Conservation (phyloP, 2,888 invertebrate species). For the Conchocele bisecta region DNA sequence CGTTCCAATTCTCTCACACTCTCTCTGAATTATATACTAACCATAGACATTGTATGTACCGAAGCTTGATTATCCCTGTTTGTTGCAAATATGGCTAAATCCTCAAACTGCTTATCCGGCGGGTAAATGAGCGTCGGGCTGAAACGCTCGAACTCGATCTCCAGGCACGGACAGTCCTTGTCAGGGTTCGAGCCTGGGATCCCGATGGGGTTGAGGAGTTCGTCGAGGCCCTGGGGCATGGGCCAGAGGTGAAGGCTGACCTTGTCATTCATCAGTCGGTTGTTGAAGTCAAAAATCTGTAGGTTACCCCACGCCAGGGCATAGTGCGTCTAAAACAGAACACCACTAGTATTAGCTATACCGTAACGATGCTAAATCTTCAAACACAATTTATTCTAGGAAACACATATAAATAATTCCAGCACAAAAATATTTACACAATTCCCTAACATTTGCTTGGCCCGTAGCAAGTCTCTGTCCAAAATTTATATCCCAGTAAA, state of each 20-base stretch:
- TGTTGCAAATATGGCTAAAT: conserved; percentile 77
- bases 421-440: too few species aligned
- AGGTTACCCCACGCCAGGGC: conserved; percentile 85
- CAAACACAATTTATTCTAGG: too few species aligned
- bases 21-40: conserved; percentile 4
- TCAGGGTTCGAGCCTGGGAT: conserved; percentile 83
- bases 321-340: conserved; percentile 84
- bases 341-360: too few species aligned
- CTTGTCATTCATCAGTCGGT: conserved; percentile 84
- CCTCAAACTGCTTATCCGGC: conserved; percentile 81
- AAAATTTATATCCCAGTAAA: too few species aligned
- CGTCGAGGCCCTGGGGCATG: conserved; percentile 81
- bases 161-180: conserved; percentile 83
- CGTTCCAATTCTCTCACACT: neutral
- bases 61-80: conserved; percentile 51
- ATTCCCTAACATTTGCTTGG: too few species aligned
- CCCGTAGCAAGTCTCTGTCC: too few species aligned
- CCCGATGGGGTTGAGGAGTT: conserved; percentile 81
- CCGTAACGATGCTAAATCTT: too few species aligned
- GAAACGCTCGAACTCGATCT: conserved; percentile 84
- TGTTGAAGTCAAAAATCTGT: conserved; percentile 85
- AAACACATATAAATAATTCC: too few species aligned
- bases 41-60: conserved; percentile 34
- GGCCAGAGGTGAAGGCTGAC: conserved; percentile 84
- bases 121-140: conserved; percentile 83